These are phyloP conservation scores for Thaumetopoea pityocampa DNA, from an alignment of 1,140 invertebrate genomes.

Conservation along the genomic window DNA sequence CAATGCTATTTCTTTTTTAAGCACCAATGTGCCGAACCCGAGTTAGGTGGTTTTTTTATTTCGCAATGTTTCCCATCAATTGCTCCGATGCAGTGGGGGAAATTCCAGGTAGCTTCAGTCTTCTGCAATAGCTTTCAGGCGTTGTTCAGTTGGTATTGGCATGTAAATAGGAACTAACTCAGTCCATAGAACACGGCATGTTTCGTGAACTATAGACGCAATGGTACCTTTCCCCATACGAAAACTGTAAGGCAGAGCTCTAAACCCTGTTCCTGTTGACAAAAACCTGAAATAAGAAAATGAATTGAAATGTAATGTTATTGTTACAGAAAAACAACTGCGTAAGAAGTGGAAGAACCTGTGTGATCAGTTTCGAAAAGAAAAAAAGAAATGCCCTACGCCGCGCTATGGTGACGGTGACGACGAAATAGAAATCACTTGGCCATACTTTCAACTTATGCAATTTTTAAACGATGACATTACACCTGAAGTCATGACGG, in stretches of 20 bases:
- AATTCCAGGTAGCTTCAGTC: constrained; percentile 18
- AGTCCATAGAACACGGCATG: constrained; percentile 7
- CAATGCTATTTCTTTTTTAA: constrained; percentile 55
- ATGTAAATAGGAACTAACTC: constrained; percentile 4
- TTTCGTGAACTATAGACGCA: constrained; percentile 6
- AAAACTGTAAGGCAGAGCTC: constrained; percentile 2
- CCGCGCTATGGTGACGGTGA: no score
- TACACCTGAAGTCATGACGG: no score
- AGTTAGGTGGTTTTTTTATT: constrained; percentile 37
- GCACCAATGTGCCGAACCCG: constrained; percentile 37
- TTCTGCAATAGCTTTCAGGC: constrained; percentile 1
- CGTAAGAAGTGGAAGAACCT: no score
- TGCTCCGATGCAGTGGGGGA: constrained; percentile 18
- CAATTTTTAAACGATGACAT: no score
- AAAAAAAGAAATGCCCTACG: no score
- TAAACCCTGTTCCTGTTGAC: constrained; percentile 3
- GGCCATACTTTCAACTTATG: no score
- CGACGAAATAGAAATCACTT: no score
- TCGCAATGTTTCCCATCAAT: constrained; percentile 60
- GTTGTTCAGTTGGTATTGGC: constrained; percentile 12
- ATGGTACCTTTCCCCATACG: constrained; percentile 6
- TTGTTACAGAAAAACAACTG: no score
- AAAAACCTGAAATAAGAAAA: constrained; percentile 13
- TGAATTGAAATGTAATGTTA: no score
- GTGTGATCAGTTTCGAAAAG: no score